A percentile compares a stretch with the other conserved stretches of the same genome.
Evolutionary conservation across 2,797 vertebrate genomes (phyloP).

Genomic region (Rhodeus uyekii): DNA sequence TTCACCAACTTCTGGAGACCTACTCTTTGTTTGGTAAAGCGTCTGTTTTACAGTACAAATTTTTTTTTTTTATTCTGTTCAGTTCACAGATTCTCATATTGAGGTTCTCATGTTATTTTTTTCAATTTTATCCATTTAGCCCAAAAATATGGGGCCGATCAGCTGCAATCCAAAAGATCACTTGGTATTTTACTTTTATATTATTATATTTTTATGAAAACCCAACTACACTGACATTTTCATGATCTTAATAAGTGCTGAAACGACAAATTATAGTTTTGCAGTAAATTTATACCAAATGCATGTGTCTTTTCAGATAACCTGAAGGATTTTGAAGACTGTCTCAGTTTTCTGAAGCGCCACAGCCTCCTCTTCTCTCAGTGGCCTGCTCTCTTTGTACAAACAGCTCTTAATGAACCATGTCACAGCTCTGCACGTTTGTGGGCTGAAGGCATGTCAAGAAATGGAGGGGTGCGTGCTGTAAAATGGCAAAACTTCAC

Average conservation of each 20-base stretch:
- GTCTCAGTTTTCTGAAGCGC: slow-evolving; percentile 74
- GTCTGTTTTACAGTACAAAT: not conserved
- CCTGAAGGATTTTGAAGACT: slow-evolving; percentile 58
- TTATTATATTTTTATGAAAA: not conserved
- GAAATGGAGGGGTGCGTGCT: slow-evolving; percentile 50
- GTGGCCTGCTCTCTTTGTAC: slow-evolving; percentile 80
- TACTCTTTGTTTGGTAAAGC: slow-evolving; percentile 72
- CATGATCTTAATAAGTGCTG: not conserved
- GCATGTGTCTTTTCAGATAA: slow-evolving; percentile 6
- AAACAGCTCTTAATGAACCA: slow-evolving; percentile 84
- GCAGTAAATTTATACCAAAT: not conserved
- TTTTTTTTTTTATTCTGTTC: not conserved
- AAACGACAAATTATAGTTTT: not conserved
- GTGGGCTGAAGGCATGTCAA: slow-evolving; percentile 73
- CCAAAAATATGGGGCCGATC: not conserved
- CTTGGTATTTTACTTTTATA: not conserved
- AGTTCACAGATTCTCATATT: not conserved
- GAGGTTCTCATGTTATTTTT: not conserved
- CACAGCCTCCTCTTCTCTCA: slow-evolving; percentile 75
- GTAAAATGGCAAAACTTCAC: slow-evolving; percentile 73
- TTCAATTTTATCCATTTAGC: not conserved
- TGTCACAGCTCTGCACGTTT: slow-evolving; percentile 63
- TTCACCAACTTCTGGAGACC: slow-evolving; percentile 77
- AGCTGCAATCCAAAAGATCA: not conserved
- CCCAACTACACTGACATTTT: not conserved